Evolutionary conservation across 1,140 invertebrate species (phyloP).

Genomic region (Aleiodes sp.): DNA sequence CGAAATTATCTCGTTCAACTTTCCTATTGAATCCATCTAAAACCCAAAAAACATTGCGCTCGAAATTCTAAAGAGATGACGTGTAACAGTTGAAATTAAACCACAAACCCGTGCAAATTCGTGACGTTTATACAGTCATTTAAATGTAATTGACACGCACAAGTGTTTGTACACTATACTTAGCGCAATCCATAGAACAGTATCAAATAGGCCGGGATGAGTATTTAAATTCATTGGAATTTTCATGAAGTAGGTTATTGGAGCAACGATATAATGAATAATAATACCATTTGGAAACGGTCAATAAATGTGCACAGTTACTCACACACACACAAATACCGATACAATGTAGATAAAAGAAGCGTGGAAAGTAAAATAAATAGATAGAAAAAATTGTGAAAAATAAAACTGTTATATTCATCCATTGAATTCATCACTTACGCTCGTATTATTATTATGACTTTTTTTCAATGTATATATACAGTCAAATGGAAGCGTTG

Average conservation of each 20-base stretch:
- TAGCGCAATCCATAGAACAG: background rate
- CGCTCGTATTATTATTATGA: too few relatives aligned
- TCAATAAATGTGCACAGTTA: background rate
- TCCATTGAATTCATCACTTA: too few relatives aligned
- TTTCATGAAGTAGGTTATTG: slow-evolving; percentile 6
- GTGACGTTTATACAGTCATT: background rate
- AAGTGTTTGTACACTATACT: slow-evolving; percentile 15
- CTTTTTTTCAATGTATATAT: too few relatives aligned
- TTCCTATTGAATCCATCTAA: too few relatives aligned
- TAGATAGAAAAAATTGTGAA: too few relatives aligned
- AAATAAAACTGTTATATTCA: too few relatives aligned
- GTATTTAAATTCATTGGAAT: background rate
- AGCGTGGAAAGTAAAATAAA: background rate
- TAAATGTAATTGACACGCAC: slow-evolving; percentile 8
- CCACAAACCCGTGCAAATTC: too few relatives aligned
- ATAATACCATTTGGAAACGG: slow-evolving; percentile 12
- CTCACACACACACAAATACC: background rate
- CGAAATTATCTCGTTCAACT: too few relatives aligned
- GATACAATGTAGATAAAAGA: background rate
- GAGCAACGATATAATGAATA: slow-evolving; percentile 3
- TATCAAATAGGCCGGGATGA: slow-evolving; percentile 9
- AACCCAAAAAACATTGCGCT: too few relatives aligned
- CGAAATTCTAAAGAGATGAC: too few relatives aligned
- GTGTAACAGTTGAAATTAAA: too few relatives aligned
- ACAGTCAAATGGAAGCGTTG: too few relatives aligned